Conservation (phyloP, 2,888 invertebrate species). For the Latheticus oryzae region DNA sequence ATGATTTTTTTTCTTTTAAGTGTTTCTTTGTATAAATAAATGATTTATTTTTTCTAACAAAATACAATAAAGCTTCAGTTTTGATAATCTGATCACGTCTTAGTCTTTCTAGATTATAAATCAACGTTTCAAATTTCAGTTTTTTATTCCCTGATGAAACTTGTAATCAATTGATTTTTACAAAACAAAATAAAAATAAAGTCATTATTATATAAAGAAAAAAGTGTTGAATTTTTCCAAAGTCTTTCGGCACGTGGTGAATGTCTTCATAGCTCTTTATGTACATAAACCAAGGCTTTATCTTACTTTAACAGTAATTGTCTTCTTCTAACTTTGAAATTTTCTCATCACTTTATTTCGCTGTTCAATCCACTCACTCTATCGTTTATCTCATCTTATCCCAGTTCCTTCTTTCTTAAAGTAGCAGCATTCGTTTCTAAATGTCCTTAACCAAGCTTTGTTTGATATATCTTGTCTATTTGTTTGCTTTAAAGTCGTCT, state of each 20-base stretch:
- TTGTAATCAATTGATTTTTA: slow-evolving; percentile 28
- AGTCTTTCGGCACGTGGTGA: slow-evolving; percentile 43
- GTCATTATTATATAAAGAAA: slow-evolving; percentile 29
- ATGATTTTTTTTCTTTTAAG: slow-evolving; percentile 27
- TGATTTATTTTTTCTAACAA: slow-evolving; percentile 31
- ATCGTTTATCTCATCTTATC: slow-evolving; percentile 63
- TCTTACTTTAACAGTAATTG: slow-evolving; percentile 58
- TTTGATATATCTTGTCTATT: slow-evolving; percentile 63
- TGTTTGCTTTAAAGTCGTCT: slow-evolving; percentile 58
- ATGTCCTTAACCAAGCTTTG: slow-evolving; percentile 60
- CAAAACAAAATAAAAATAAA: slow-evolving; percentile 34
- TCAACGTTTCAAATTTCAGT: slow-evolving; percentile 47
- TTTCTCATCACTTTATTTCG: slow-evolving; percentile 63
- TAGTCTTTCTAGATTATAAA: slow-evolving; percentile 44
- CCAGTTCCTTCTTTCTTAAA: slow-evolving; percentile 59
- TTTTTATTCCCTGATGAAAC: slow-evolving; percentile 27
- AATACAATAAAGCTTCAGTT: slow-evolving; percentile 30
- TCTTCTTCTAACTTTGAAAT: slow-evolving; percentile 61
- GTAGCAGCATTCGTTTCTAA: slow-evolving; percentile 60
- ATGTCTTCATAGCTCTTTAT: slow-evolving; percentile 47
- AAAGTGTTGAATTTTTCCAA: too few species aligned
- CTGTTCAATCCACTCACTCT: slow-evolving; percentile 63
- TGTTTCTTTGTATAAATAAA: slow-evolving; percentile 32
- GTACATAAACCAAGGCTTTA: slow-evolving; percentile 49
- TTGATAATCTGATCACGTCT: slow-evolving; percentile 45